Evolutionary conservation across 2,888 invertebrate species (phyloP).

Genomic region (Liodrosophila aerea): DNA sequence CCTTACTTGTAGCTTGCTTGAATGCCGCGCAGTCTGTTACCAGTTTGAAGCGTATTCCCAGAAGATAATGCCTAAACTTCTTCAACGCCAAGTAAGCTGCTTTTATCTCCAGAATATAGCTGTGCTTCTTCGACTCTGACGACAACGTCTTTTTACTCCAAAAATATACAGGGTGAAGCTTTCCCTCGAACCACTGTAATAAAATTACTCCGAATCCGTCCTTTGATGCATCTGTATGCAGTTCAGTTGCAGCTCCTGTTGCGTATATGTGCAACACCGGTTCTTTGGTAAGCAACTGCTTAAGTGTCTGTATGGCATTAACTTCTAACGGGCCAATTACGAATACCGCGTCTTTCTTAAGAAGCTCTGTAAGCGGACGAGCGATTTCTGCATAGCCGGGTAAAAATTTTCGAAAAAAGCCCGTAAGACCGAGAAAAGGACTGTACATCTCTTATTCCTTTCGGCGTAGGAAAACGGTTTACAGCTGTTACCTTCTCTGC

Average conservation of each 20-base stretch:
- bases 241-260: too few relatives aligned
- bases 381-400: conserved; percentile 4
- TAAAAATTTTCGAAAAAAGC: conserved; percentile 7
- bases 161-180: neutral
- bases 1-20: too few relatives aligned
- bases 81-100: neutral
- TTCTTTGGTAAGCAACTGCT: too few relatives aligned
- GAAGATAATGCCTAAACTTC: neutral
- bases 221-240: too few relatives aligned
- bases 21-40: too few relatives aligned
- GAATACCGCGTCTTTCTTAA: conserved; percentile 14
- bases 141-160: neutral
- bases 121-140: neutral
- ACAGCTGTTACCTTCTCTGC: conserved; percentile 29
- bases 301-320: conserved; percentile 12
- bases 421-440: neutral
- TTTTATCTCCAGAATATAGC: neutral
- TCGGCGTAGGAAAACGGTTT: conserved; percentile 17
- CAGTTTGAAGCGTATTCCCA: too few relatives aligned
- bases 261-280: too few relatives aligned
- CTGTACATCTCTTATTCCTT: conserved; percentile 23
- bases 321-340: conserved; percentile 14
- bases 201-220: too few relatives aligned
- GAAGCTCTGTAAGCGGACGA: conserved; percentile 9
- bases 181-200: neutral